phyloP scores from a whole-genome alignment of 2,888 invertebrate species.

The Stegana nigrithorax region DNA sequence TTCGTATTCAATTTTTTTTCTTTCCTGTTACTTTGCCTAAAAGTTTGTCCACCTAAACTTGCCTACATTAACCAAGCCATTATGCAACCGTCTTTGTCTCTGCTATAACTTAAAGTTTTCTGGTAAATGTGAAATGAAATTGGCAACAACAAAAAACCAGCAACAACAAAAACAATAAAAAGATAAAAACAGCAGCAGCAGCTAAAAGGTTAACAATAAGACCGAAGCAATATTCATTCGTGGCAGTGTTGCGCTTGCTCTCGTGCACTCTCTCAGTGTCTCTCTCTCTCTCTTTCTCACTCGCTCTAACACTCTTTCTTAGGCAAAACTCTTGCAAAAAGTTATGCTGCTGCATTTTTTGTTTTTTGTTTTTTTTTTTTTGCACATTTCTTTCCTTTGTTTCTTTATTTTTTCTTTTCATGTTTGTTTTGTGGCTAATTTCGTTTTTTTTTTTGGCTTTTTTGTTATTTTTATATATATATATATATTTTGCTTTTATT shows the following conservation, averaged over 20 bases:
- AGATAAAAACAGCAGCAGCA: neutral
- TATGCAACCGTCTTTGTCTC: neutral
- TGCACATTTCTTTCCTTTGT: conserved; percentile 10
- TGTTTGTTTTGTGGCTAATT: too few relatives aligned
- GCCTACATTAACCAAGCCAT: neutral
- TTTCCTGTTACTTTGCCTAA: too few relatives aligned
- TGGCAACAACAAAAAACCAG: conserved; percentile 25
- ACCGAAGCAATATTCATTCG: conserved; percentile 38
- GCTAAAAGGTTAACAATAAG: conserved; percentile 37
- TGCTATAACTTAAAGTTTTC: conserved; percentile 52
- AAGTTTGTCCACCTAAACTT: neutral
- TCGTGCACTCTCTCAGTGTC: conserved; percentile 22
- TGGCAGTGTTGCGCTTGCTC: conserved; percentile 28
- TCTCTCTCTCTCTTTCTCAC: neutral
- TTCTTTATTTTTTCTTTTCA: too few relatives aligned
- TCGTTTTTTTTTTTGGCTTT: too few relatives aligned
- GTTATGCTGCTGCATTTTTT: too few relatives aligned
- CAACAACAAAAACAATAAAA: conserved; percentile 6
- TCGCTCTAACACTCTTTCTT: too few relatives aligned
- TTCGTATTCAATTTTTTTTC: too few relatives aligned
- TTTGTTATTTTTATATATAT: too few relatives aligned
- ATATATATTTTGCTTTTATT: conserved; percentile 38
- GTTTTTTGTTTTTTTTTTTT: conserved; percentile 20
- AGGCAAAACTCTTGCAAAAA: too few relatives aligned
- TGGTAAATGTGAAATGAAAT: conserved; percentile 53